phyloP scores from a whole-genome alignment of 1,140 invertebrate species.

The Coptotermes formosanus region DNA sequence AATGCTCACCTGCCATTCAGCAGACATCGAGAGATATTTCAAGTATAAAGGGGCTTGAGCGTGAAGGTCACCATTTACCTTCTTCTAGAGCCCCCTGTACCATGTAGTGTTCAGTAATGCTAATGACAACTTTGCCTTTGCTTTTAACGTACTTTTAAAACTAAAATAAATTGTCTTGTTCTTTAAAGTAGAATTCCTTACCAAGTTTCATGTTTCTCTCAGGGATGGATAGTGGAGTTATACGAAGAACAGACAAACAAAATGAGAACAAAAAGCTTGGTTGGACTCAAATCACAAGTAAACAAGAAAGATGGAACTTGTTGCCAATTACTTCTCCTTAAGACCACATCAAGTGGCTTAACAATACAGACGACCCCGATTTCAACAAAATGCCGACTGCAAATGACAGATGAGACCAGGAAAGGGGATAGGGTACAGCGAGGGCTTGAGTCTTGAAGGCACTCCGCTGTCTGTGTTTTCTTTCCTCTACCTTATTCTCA shows the following conservation, averaged over 20 bases:
- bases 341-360: conserved; percentile 1
- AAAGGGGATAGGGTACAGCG: background rate
- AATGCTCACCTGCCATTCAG: too few relatives aligned
- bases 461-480: background rate
- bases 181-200: background rate
- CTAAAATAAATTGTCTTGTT: background rate
- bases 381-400: background rate
- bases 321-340: background rate
- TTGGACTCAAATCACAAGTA: background rate
- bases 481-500: conserved; percentile 3
- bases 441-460: background rate
- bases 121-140: too few relatives aligned
- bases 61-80: too few relatives aligned
- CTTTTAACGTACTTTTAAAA: background rate
- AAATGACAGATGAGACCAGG: background rate
- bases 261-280: background rate
- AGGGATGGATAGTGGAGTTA: background rate
- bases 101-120: too few relatives aligned
- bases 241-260: background rate
- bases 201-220: background rate
- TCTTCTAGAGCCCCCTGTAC: too few relatives aligned
- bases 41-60: too few relatives aligned
- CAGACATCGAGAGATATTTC: too few relatives aligned
- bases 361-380: background rate
- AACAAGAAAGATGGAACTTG: background rate